phyloP scores from a whole-genome alignment of 2,113 vertebrate genomes.

The Speoplatyrhinus poulsoni region DNA sequence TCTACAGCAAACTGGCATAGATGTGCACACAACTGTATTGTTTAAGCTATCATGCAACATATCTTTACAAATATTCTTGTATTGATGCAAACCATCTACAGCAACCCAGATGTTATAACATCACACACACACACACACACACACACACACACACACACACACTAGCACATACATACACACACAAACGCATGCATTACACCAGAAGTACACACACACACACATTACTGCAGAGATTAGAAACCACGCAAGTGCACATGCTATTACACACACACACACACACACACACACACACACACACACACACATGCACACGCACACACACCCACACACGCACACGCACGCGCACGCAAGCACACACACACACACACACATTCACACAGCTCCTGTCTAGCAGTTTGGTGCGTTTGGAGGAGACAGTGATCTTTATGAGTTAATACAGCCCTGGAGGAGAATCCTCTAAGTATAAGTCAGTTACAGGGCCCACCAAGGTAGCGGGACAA shows the following conservation, averaged over 20 bases:
- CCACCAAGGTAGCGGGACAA: slow-evolving; percentile 55
- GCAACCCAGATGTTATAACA: no score
- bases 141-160: slow-evolving; percentile 14
- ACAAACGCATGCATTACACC: not conserved
- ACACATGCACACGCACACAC: not conserved
- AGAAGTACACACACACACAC: not conserved
- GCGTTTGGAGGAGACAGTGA: slow-evolving; percentile 61
- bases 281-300: slow-evolving; percentile 5
- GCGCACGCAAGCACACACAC: not conserved
- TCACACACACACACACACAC: not conserved
- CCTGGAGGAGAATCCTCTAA: slow-evolving; percentile 66
- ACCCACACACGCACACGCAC: not conserved
- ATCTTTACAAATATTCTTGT: no score
- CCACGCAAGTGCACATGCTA: not conserved
- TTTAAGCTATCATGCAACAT: no score
- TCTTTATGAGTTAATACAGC: slow-evolving; percentile 66
- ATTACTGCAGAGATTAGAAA: no score
- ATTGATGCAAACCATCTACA: no score
- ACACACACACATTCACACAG: not conserved
- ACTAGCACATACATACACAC: not conserved
- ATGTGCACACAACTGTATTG: no score
- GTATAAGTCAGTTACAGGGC: slow-evolving; percentile 49
- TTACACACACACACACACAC: not conserved
- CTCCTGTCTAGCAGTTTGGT: slow-evolving; percentile 17
- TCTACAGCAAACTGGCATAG: no score